phyloP scores from a whole-genome alignment of 2,113 vertebrate genomes.

The Austrofundulus limnaeus region DNA sequence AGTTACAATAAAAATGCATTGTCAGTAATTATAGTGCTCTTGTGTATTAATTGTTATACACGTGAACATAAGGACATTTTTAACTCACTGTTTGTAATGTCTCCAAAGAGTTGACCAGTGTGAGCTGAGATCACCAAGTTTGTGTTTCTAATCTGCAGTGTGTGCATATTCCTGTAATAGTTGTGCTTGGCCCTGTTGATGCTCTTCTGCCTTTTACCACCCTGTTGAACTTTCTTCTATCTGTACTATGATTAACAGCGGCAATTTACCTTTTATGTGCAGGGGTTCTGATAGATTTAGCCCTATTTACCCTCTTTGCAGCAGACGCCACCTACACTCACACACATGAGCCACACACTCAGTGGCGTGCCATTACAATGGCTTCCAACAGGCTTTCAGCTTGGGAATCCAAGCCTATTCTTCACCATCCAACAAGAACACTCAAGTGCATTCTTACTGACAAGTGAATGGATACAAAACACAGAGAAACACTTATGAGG shows the following conservation, averaged over 20 bases:
- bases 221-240: conserved; percentile 74
- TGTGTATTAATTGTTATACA: conserved; percentile 1
- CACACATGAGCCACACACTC: conserved; percentile 59
- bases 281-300: conserved; percentile 70
- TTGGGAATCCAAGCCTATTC: conserved; percentile 61
- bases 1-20: no score
- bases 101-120: conserved; percentile 39
- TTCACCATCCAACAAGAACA: conserved; percentile 62
- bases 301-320: conserved; percentile 38
- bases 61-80: not conserved
- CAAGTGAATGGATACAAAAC: conserved; percentile 50
- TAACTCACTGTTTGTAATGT: conserved; percentile 23
- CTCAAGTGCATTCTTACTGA: conserved; percentile 60
- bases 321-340: conserved; percentile 6
- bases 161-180: conserved; percentile 70
- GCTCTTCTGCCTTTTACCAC: conserved; percentile 70
- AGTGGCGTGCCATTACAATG: conserved; percentile 73
- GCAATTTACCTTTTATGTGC: conserved; percentile 76
- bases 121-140: conserved; percentile 67
- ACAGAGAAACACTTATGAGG: not conserved
- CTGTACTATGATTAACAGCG: conserved; percentile 69
- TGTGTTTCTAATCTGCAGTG: conserved; percentile 56
- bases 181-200: conserved; percentile 54
- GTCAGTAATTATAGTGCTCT: conserved; percentile 1
- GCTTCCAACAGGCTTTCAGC: conserved; percentile 71